Evolutionary conservation across 2,113 vertebrate genomes (phyloP).

Genomic region (Dissostichus mawsoni): DNA sequence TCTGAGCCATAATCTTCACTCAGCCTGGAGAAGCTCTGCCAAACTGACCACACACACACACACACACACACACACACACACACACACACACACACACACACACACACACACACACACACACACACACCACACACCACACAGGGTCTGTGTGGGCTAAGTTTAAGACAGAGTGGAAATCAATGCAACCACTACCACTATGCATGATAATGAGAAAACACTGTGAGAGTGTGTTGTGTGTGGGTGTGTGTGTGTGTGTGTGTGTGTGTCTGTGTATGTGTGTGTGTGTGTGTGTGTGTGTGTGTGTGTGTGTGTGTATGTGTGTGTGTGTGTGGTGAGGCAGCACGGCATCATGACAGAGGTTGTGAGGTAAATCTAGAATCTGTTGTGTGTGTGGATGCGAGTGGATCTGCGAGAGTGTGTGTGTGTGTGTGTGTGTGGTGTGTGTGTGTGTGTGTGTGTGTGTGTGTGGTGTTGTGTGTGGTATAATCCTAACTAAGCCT

Average conservation of each 20-base stretch:
- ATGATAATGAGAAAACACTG: constrained; percentile 72
- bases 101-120: constrained; percentile 46
- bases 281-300: constrained; percentile 43
- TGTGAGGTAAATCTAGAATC: constrained; percentile 46
- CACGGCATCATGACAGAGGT: constrained; percentile 16
- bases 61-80: constrained; percentile 41
- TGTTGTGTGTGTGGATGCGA: constrained; percentile 37
- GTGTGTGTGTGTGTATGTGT: constrained; percentile 40
- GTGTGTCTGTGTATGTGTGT: constrained; percentile 40
- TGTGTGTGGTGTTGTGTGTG: constrained; percentile 43
- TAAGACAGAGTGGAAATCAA: constrained; percentile 78
- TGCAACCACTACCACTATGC: constrained; percentile 75
- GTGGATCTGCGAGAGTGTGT: constrained; percentile 52
- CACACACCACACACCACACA: constrained; percentile 48
- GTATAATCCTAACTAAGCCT: constrained; percentile 75
- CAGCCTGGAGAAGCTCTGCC: constrained; percentile 78
- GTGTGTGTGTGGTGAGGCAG: too few species aligned
- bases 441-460: constrained; percentile 38
- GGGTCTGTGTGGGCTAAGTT: constrained; percentile 66
- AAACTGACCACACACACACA: constrained; percentile 69
- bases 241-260: constrained; percentile 9
- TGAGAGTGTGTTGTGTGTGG: constrained; percentile 33
- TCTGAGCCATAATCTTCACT: constrained; percentile 80
- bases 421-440: constrained; percentile 28
- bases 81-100: constrained; percentile 48